These are phyloP conservation scores for Noturus placidus DNA, from an alignment of 2,113 vertebrate species.

Conservation along the genomic window DNA sequence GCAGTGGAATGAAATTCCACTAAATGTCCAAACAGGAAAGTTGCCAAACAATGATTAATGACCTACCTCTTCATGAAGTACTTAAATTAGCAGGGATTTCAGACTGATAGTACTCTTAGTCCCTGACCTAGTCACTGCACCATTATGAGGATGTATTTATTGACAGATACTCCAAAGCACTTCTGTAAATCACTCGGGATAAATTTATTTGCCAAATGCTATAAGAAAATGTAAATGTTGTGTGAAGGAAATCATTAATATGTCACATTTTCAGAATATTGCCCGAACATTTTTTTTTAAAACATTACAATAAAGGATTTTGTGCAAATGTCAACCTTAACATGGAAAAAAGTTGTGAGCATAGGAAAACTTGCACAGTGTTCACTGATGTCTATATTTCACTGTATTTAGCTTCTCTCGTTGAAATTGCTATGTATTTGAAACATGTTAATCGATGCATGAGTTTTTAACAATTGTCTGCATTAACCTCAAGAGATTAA, in stretches of 20 bases:
- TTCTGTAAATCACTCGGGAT: neutral
- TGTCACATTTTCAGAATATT: neutral
- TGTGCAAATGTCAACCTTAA: neutral
- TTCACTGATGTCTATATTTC: neutral
- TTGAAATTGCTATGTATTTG: neutral
- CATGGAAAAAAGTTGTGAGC: neutral
- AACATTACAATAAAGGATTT: too few species aligned
- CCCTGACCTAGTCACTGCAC: neutral
- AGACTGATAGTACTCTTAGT: neutral
- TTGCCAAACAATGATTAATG: neutral
- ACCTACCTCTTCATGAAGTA: neutral
- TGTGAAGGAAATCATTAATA: neutral
- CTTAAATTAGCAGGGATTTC: neutral
- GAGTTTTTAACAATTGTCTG: neutral
- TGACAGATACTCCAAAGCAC: neutral
- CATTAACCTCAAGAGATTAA: neutral
- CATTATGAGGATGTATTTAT: neutral
- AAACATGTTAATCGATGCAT: neutral
- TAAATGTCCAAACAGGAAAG: neutral
- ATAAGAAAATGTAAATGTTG: neutral
- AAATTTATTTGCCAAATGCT: neutral
- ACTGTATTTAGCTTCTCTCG: neutral
- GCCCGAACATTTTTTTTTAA: neutral
- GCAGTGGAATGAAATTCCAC: neutral
- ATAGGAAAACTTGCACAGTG: neutral